Percentiles rank a stretch among this genome's conserved stretches.
Evolutionary conservation across 2,113 vertebrate species (phyloP).

Genomic region (Microcebus ravelobensis): DNA sequence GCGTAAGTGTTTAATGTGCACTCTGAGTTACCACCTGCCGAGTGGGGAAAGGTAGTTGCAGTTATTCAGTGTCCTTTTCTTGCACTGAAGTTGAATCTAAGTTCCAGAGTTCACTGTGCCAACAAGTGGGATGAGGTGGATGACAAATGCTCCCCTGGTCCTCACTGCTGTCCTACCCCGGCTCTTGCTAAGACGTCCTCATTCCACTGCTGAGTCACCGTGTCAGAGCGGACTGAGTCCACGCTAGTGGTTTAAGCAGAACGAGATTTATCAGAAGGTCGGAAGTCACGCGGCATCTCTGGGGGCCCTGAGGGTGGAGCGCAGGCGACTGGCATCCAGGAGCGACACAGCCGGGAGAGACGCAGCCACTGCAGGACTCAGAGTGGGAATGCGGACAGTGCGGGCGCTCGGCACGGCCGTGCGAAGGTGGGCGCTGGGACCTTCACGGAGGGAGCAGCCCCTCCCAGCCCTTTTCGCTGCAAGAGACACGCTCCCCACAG

Average conservation of each 20-base stretch:
- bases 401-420: rapidly evolving
- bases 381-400: rapidly evolving
- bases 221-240: background rate
- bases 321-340: background rate
- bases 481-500: rapidly evolving
- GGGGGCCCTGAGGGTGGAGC: background rate
- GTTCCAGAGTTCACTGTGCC: background rate
- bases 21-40: background rate
- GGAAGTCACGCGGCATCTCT: background rate
- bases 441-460: background rate
- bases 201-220: rapidly evolving
- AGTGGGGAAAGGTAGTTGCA: background rate
- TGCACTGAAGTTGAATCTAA: no score
- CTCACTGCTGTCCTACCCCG: no score
- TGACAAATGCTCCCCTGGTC: background rate
- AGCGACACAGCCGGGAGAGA: background rate
- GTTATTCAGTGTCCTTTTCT: background rate
- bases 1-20: background rate
- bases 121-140: rapidly evolving
- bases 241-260: background rate
- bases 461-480: background rate
- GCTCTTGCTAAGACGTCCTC: background rate
- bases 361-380: rapidly evolving
- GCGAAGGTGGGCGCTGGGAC: rapidly evolving
- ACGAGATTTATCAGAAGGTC: background rate